A percentile compares a stretch with the other conserved stretches of the same genome.
Evolutionary conservation across 2,113 vertebrate species (phyloP).

Genomic region (Pyrgilauda ruficollis): DNA sequence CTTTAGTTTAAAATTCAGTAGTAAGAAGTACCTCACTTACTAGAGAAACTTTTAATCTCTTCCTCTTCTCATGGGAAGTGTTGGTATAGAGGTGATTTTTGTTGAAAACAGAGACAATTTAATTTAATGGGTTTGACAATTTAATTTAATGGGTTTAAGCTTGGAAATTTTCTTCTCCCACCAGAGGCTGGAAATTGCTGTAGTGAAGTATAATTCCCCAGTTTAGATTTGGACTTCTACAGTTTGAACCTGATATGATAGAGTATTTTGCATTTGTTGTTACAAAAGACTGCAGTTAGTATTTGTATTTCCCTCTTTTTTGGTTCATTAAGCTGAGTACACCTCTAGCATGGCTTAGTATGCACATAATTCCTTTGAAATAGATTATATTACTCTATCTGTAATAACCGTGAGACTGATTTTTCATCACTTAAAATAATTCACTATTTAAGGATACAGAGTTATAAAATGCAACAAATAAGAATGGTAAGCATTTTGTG

Average conservation of each 20-base stretch:
- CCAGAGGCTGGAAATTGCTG: not conserved
- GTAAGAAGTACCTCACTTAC: not conserved
- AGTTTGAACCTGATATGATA: not conserved
- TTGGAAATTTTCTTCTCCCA: not conserved
- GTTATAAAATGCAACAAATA: not conserved
- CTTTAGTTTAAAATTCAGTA: not conserved
- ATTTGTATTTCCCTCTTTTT: not conserved
- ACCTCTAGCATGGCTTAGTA: not conserved
- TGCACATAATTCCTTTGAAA: not conserved
- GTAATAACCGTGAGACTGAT: not conserved
- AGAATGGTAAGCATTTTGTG: not conserved
- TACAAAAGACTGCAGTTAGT: not conserved
- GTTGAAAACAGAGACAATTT: not conserved
- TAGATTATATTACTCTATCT: not conserved
- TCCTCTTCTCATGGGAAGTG: not conserved
- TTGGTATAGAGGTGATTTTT: not conserved
- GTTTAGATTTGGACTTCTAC: not conserved
- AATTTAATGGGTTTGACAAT: not conserved
- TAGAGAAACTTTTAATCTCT: not conserved
- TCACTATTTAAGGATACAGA: not conserved
- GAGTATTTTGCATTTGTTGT: not conserved
- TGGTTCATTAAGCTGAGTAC: not conserved
- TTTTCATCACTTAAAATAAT: not conserved
- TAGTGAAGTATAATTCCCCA: not conserved
- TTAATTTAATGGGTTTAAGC: not conserved